Evolutionary conservation across 1,140 invertebrate species (phyloP), one percentile per base, ranked within the genome.

Genomic region (Bombus pascuorum): DNA sequence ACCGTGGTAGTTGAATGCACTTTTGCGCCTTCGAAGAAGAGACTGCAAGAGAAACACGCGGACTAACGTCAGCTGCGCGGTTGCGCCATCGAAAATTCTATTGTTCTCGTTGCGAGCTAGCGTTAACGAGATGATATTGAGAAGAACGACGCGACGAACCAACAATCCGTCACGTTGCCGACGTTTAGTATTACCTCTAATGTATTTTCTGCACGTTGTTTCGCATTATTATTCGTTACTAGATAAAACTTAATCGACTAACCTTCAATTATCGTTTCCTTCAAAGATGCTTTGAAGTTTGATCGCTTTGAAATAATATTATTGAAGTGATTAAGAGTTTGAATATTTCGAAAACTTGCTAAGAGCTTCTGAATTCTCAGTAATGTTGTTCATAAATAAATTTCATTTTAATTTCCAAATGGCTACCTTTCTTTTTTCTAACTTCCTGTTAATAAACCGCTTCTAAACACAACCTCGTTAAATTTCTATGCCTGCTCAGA

Each of bases 81-180:
- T 80, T 66, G 57, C 74, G 62, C 25, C 66, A 82, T 88, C 71
- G 68, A 89, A 86, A 88, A 88, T 89, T 88, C 87, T 89, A 86
- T 85, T 71, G 68, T 79, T 42, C 32, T 10, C 1, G 59, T 53
- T 42, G 18, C 65, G 8, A 39, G 34, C 10, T n/a, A 81, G 6
- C 70, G 47, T 81, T 89, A 86, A 89, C 68, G 44, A 82, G 62
- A 57, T 65, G 44, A 88, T 82, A 78, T 86, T 12, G 53, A 81
- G 74, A 57, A 78, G 71, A 25, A 42, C 32, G 28, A 42, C 15
- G 18, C 28, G 39, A 15, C 44, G 8, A 74, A 65, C 80, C n/a
- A 62, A 34, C 66, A 76, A 72, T 81, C 59, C 65, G 39, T 42
- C 65, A 59, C 65, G 77, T 59, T 25, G n/a, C 22, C 66, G 12